These are phyloP conservation scores for Macrotis lagotis DNA, from an alignment of 2,113 vertebrate species.

Conservation along the genomic window DNA sequence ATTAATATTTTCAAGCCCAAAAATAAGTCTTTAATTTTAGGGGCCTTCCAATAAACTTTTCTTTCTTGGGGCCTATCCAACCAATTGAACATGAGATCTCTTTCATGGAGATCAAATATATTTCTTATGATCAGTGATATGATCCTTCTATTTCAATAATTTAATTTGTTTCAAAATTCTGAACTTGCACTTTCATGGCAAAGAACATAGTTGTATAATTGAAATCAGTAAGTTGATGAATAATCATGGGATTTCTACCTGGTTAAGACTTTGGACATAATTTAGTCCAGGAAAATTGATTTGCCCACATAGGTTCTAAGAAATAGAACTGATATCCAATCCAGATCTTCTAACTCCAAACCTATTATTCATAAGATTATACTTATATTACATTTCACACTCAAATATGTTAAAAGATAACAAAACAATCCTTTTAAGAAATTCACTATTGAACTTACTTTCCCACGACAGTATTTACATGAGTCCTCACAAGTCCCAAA, in stretches of 20 bases:
- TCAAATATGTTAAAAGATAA: neutral
- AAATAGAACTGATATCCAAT: neutral
- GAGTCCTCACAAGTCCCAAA: conserved; percentile 95
- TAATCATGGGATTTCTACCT: neutral
- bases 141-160: conserved; percentile 22
- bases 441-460: conserved; percentile 89
- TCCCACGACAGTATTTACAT: conserved; percentile 96
- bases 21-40: neutral
- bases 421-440: neutral
- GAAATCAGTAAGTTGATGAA: neutral
- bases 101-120: conserved; percentile 3
- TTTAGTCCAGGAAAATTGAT: neutral
- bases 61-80: too few relatives aligned
- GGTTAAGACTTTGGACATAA: neutral
- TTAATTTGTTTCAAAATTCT: conserved; percentile 10
- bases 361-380: neutral
- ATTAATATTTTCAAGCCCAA: neutral
- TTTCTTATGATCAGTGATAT: conserved; percentile 3
- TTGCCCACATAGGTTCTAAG: neutral
- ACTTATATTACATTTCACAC: neutral
- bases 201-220: neutral
- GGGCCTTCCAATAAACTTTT: neutral
- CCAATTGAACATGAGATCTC: conserved; percentile 1
- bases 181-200: conserved; percentile 51
- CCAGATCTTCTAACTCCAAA: neutral